Conservation (phyloP, 2,888 invertebrate species). For the Ryuthela nishihirai region DNA sequence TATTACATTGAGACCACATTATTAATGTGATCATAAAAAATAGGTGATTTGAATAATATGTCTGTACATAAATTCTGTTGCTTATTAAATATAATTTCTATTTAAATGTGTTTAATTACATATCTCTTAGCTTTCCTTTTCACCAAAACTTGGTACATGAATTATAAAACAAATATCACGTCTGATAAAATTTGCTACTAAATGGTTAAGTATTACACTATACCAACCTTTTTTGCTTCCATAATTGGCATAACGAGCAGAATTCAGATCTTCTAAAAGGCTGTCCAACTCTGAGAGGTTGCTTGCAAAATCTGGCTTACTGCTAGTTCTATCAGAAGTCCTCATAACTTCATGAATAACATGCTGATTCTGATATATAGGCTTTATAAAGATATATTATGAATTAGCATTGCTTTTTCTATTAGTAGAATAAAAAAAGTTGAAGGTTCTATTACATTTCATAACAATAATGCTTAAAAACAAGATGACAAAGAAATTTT, state of each 20-base stretch:
- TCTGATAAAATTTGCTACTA: not conserved
- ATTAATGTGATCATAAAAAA: too few species aligned
- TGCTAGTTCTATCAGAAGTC: slow-evolving; percentile 44
- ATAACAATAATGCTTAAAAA: too few species aligned
- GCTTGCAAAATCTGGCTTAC: slow-evolving; percentile 52
- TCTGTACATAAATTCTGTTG: too few species aligned
- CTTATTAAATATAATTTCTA: too few species aligned
- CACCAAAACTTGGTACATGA: too few species aligned
- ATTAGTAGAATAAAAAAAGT: not conserved
- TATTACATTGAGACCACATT: too few species aligned
- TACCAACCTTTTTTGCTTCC: slow-evolving; percentile 40
- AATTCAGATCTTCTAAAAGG: slow-evolving; percentile 82
- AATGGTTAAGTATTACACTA: not conserved
- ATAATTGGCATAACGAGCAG: slow-evolving; percentile 50
- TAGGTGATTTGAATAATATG: too few species aligned
- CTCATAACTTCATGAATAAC: slow-evolving; percentile 53
- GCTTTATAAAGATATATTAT: slow-evolving; percentile 55
- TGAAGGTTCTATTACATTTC: not conserved
- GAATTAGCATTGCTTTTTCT: not conserved
- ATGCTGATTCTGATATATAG: slow-evolving; percentile 60
- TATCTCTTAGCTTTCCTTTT: too few species aligned
- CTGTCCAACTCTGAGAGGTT: slow-evolving; percentile 89
- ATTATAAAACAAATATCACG: not conserved
- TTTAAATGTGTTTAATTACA: too few species aligned
- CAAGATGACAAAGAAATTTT: too few species aligned